Evolutionary conservation across 1,140 invertebrate genomes (phyloP).

Genomic region (Drosophila lini): DNA sequence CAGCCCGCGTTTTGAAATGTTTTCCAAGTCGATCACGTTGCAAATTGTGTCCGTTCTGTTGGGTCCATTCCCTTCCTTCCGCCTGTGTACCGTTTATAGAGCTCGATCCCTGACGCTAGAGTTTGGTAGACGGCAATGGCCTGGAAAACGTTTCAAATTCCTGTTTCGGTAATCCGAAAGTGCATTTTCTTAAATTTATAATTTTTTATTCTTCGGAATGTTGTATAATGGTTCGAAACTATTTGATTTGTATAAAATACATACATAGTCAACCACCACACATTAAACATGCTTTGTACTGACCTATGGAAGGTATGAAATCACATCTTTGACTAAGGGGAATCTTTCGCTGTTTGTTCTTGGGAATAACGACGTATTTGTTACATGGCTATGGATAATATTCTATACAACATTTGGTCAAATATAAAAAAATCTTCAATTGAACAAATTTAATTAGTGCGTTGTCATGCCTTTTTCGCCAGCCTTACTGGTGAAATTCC

Average conservation of each 20-base stretch:
- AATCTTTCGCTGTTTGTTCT: neutral
- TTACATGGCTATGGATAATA: neutral
- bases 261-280: conserved; percentile 38
- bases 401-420: neutral
- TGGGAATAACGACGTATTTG: neutral
- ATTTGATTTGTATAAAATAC: conserved; percentile 71
- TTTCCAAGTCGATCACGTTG: conserved; percentile 18
- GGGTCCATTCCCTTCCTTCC: neutral
- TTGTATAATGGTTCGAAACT: conserved; percentile 42
- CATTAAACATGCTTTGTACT: neutral
- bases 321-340: neutral
- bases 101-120: too few species aligned
- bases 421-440: too few species aligned
- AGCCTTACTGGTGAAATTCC: neutral
- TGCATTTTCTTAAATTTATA: conserved; percentile 43
- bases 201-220: conserved; percentile 52
- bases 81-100: conserved; percentile 1
- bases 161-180: conserved; percentile 33
- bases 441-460: neutral
- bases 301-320: conserved; percentile 8
- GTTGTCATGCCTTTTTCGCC: neutral
- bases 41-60: neutral
- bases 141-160: conserved; percentile 26
- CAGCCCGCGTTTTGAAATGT: conserved; percentile 20
- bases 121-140: neutral